Base-by-base conservation (phyloP, 2,113 vertebrate genomes). In the Bos indicus region DNA sequence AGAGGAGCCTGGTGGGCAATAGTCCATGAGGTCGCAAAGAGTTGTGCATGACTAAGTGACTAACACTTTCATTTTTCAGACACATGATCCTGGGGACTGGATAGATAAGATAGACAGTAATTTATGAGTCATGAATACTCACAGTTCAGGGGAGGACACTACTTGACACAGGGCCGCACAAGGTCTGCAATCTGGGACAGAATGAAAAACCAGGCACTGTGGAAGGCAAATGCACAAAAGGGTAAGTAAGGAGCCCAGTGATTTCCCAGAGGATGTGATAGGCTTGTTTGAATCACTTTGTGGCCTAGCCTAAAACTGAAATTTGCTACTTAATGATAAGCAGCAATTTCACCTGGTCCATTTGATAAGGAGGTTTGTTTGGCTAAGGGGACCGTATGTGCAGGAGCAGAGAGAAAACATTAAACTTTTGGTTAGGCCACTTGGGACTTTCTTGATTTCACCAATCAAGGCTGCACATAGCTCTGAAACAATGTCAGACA, bases 211-310 rank as follows among this genome's bases (percentile, higher is more conserved):
- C 23, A 12, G 8, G 21, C 16, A 13, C 16, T 51, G 7, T 8
- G 14, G 10, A 9, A 40, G 23, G n/a, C 5, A 71, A 19, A 59
- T 7, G 9, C 19, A 74, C 3, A 40, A 26, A 51, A 30, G 1
- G 1, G 4, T 23, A n/a, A 1, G 1, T 14, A 40, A 1, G 2
- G 16, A 48, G 1, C 2, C 11, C 3, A 2, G 23, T 30, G 17
- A 16, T n/a, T 21, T 82, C 9, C 3, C 9, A 6, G 1, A 93
- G 30, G 11, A 40, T 40, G 17, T n/a, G 8, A 9, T 43, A 15
- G 14, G 3, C 6, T 88, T 62, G 1, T 88, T 88, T 95, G 11
- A 80, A 52, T 84, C 15, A 36, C 33, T 78, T 16, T 82, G 2
- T 77, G 40, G 26, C 17, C 16, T 94, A 21, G 17, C 30, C 56